phyloP scores from a whole-genome alignment of 2,888 invertebrate species.

The Brachylomia viminalis region DNA sequence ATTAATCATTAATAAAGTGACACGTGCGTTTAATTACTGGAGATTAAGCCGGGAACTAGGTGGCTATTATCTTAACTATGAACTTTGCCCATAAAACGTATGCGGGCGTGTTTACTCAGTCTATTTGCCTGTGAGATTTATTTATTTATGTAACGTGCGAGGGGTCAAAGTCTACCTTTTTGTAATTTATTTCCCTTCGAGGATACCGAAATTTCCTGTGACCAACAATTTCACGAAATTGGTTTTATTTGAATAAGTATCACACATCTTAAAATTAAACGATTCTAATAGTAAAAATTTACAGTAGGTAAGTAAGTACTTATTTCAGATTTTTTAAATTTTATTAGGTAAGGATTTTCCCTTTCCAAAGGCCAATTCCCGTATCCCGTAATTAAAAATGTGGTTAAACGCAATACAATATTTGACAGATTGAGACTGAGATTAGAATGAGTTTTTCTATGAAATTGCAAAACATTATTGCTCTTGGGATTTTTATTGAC shows the following conservation, averaged over 20 bases:
- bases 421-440: too few relatives aligned
- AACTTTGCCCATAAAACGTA: slow-evolving; percentile 70
- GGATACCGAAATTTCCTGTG: neutral
- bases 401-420: too few relatives aligned
- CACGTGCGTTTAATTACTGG: slow-evolving; percentile 81
- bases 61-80: slow-evolving; percentile 73
- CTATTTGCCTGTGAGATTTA: slow-evolving; percentile 42
- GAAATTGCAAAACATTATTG: too few relatives aligned
- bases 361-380: too few relatives aligned
- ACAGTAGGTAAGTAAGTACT: too few relatives aligned
- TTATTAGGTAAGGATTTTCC: too few relatives aligned
- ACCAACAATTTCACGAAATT: neutral
- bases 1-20: slow-evolving; percentile 70
- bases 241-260: neutral
- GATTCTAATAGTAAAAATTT: too few relatives aligned
- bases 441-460: too few relatives aligned
- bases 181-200: slow-evolving; percentile 1
- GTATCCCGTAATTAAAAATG: too few relatives aligned
- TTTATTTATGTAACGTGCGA: slow-evolving; percentile 30
- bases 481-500: too few relatives aligned
- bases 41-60: slow-evolving; percentile 72
- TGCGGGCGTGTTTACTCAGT: slow-evolving; percentile 75
- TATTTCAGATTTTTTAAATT: too few relatives aligned
- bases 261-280: too few relatives aligned
- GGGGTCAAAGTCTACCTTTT: neutral